These are phyloP conservation scores for Trichogramma pretiosum DNA, from an alignment of 1,140 invertebrate genomes.

Conservation along the genomic window DNA sequence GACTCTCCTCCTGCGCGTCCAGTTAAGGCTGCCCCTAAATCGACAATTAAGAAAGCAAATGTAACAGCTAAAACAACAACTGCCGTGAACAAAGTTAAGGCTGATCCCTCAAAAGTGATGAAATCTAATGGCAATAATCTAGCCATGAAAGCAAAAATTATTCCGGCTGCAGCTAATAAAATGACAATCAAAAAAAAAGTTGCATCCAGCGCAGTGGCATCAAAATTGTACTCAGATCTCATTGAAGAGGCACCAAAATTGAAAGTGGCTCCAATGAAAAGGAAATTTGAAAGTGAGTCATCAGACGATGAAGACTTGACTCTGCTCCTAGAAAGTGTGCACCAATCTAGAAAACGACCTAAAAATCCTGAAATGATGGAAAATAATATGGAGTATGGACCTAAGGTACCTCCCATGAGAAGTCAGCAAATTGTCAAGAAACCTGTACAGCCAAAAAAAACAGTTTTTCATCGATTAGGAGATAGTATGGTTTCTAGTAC, in stretches of 20 bases:
- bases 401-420: conserved; percentile 35
- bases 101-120: conserved; percentile 19
- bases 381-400: conserved; percentile 43
- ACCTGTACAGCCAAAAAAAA: conserved; percentile 34
- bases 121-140: conserved; percentile 17
- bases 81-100: no score
- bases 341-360: conserved; percentile 26
- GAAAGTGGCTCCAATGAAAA: conserved; percentile 20
- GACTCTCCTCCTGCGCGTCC: conserved; percentile 18
- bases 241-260: conserved; percentile 19
- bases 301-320: conserved; percentile 21
- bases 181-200: conserved; percentile 25
- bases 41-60: conserved; percentile 25
- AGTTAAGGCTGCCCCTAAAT: conserved; percentile 19
- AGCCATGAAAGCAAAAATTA: conserved; percentile 20
- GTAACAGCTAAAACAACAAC: conserved; percentile 20
- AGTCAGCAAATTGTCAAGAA: conserved; percentile 40
- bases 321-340: conserved; percentile 20
- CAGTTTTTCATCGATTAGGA: conserved; percentile 43
- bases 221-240: conserved; percentile 15
- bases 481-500: conserved; percentile 44
- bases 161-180: conserved; percentile 16
- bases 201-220: conserved; percentile 18
- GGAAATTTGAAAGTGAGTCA: conserved; percentile 25
- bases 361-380: conserved; percentile 36